phyloP scores from a whole-genome alignment of 2,113 vertebrate species.

The Urocitellus parryii region DNA sequence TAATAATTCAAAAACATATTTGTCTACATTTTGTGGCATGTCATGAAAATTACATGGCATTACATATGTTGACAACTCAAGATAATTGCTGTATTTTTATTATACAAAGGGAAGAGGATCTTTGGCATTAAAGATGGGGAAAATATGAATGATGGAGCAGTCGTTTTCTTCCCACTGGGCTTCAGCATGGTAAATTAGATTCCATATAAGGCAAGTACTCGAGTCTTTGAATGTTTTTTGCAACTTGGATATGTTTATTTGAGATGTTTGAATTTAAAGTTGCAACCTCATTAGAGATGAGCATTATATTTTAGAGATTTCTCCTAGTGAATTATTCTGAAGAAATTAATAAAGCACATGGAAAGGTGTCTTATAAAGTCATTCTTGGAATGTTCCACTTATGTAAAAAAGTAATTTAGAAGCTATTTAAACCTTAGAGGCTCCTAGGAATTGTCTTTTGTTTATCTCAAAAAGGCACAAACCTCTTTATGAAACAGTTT shows the following conservation, averaged over 20 bases:
- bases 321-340: background rate
- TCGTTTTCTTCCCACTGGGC: background rate
- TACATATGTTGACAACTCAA: background rate
- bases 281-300: background rate
- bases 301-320: background rate
- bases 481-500: background rate
- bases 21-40: conserved; percentile 46
- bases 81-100: background rate
- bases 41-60: conserved; percentile 32
- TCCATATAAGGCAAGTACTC: background rate
- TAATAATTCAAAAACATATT: conserved; percentile 42
- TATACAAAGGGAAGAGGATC: background rate
- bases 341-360: background rate
- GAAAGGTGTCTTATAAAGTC: background rate
- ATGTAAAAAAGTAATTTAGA: background rate
- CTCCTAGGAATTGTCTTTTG: background rate
- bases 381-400: conserved; percentile 4
- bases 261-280: conserved; percentile 39
- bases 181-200: conserved; percentile 26
- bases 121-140: background rate
- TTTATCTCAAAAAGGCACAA: conserved; percentile 4
- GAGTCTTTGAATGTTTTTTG: conserved; percentile 22
- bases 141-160: background rate
- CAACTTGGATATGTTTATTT: background rate
- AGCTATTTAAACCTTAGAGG: background rate